Conservation (phyloP, 2,113 vertebrate genomes). For the cat (Felis catus) region F.catus_Fca126_mat1.0 CM031412.1:232466501-232467000, state of each 20-base stretch:
- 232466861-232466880: too few species aligned
- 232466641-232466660: rapidly evolving
- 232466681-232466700: background rate
- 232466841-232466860: background rate
- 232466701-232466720: too few species aligned
- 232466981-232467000: too few species aligned
- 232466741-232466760: background rate
- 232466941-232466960: too few species aligned
- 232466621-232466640: background rate
- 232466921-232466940: too few species aligned
- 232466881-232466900: too few species aligned
- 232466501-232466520: background rate
- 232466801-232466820: too few species aligned
- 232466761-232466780: background rate
- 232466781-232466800: too few species aligned
- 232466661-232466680: background rate
- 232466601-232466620: background rate
- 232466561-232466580: rapidly evolving
- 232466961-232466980: too few species aligned
- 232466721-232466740: background rate
- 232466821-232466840: background rate
- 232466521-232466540: background rate
- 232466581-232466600: background rate
- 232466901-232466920: too few species aligned
- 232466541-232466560: background rate